These are phyloP conservation scores for Eumacrocentrus americanus DNA, from an alignment of 2,888 invertebrate species.

Conservation along the genomic window DNA sequence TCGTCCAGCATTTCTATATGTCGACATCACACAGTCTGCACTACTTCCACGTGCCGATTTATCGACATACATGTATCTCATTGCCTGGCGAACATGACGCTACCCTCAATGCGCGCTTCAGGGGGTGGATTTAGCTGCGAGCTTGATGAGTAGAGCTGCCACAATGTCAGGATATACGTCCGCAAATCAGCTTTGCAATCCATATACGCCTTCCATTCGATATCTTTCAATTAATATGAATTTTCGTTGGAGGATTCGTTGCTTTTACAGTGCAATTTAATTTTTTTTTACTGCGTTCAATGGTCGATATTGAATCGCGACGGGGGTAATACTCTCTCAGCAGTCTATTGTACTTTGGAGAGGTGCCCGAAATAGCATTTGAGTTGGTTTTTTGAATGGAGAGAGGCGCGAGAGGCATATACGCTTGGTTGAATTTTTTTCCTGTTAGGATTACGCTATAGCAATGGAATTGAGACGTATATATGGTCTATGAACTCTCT, in stretches of 20 bases:
- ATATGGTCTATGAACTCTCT: not conserved
- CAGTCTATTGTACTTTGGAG: slow-evolving; percentile 17
- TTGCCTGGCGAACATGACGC: slow-evolving; percentile 12
- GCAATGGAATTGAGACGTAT: too few relatives aligned
- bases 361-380: too few relatives aligned
- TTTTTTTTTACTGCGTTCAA: too few relatives aligned
- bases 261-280: too few relatives aligned
- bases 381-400: slow-evolving; percentile 8
- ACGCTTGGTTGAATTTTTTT: not conserved
- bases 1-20: slow-evolving; percentile 1
- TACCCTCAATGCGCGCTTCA: too few relatives aligned
- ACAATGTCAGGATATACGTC: not conserved
- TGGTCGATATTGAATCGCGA: too few relatives aligned
- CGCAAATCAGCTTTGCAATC: slow-evolving; percentile 11
- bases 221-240: too few relatives aligned
- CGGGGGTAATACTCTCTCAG: too few relatives aligned
- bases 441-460: not conserved
- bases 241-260: too few relatives aligned
- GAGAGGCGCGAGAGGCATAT: slow-evolving; percentile 4
- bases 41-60: slow-evolving; percentile 21
- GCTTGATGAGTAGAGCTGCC: not conserved
- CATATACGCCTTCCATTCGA: slow-evolving; percentile 1
- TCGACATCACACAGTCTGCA: not conserved
- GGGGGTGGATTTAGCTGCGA: too few relatives aligned
- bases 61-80: slow-evolving; percentile 22